Evolutionary conservation across 2,888 invertebrate genomes (phyloP), one percentile per base, ranked within the genome.

Genomic region (Cyrtodaria siliqua): DNA sequence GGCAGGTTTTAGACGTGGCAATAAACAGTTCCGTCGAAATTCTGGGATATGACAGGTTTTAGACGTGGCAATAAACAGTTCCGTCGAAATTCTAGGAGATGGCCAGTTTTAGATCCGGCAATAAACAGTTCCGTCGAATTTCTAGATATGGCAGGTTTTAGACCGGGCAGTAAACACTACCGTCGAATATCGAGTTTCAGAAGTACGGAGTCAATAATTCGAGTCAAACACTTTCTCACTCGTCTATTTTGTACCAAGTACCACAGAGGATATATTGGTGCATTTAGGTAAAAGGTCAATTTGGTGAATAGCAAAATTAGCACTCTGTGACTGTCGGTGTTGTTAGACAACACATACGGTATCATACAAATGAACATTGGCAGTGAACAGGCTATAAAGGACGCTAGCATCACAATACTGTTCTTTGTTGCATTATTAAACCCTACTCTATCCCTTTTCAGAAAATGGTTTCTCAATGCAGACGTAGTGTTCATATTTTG

Each of bases 211-310:
- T 91, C 90, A 38, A 82, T 68, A 16, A 91, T 69, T 20, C 86
- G 73, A 6, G 73, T 63, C 6, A 91, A 64, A 67, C 90, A 91
- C 53, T 87, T 87, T 27, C 87, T 77, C 0, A 92, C 91, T 0
- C 90, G 85, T 40, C 84, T 86, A 69, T 90, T 91, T 72, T 89
- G 91, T n/a, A 88, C 52, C 14, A 92, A 79, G 67, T 91, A 92
- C 92, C 92, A 92, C 6, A 89, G 70, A 0, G 92, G 90, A 61
- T 90, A 92, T 4, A 87, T 83, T 2, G 89, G 88, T 0, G 89
- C 86, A 72, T 91, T 92, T 9, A 90, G 49, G 70, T 85, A 89
- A 72, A 91, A 92, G 29, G 87, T 61, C n/a, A 90, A 63, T 24
- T 86, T 83, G 47, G 87, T 86, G 18, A 79, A 70, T 9, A 90